Evolutionary conservation across 2,113 vertebrate species (phyloP), one percentile per base, ranked within the genome.

Genomic region (Rhinichthys klamathensis): DNA sequence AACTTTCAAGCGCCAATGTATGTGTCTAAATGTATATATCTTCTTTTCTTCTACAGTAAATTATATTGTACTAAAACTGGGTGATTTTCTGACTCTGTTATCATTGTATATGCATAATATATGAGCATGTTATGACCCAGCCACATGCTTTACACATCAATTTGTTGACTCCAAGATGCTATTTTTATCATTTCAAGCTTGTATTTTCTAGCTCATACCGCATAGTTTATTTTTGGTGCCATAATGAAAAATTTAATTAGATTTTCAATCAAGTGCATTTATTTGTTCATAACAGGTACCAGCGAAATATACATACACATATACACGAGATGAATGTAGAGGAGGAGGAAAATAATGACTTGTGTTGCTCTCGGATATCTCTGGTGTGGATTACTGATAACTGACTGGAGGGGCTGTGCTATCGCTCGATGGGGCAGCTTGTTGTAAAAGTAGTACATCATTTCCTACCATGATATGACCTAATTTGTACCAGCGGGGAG

Each of bases 141-240:
- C 54, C 54, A 56, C 54, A 23, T 9, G 54, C 54, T 23, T 78
- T 38, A 25, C 21, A 25, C 4, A 58, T 18, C 18, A 23, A 38
- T 25, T 60, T 0, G 12, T 23, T 77, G 10, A 56, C 87, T 98
- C 96, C 85, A 99, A 98, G 91, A 94, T 82, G 32, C 30, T 10
- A 67, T 67, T 67, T 67, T 35, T 18, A 67, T 21, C 3, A 69
- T 32, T 69, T 35, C 30, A 35, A 21, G 30, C 18, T 69, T 93
- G 92, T 88, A 85, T 94, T 23, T 38, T 1, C 9, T 38, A 77
- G 16, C 51, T 78, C 1, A 3, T 13, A 21, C 51, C 56, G 25
- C 46, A 56, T 77, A 32, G 6, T 56, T 21, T 56, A 5, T 56
- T 0, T 56, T 56, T 56, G 54, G 54, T 56, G 54, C 6, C 18